A percentile compares a stretch with the other conserved stretches of the same genome.
These are phyloP conservation scores for Chelon auratus DNA, from an alignment of 2,797 vertebrate species.

Conservation along the genomic window DNA sequence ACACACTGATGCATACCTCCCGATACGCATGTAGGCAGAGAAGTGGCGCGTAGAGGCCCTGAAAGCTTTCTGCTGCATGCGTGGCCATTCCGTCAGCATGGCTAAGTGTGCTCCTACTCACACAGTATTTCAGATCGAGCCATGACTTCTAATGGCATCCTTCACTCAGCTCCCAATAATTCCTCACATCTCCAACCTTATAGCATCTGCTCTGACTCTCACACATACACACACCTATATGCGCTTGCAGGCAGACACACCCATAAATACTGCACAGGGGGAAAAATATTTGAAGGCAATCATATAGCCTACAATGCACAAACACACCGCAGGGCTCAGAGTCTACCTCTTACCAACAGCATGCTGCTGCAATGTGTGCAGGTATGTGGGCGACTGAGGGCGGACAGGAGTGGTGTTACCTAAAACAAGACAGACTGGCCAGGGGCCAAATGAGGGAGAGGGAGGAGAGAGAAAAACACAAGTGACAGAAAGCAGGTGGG, in stretches of 20 bases:
- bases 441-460: constrained; percentile 42
- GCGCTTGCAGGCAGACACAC: constrained; percentile 27
- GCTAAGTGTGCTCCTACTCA: constrained; percentile 65
- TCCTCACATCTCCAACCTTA: constrained; percentile 56
- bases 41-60: constrained; percentile 35
- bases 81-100: constrained; percentile 59
- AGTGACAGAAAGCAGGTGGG: constrained; percentile 54
- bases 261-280: constrained; percentile 48
- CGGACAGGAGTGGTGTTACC: constrained; percentile 45
- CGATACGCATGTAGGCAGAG: constrained; percentile 26
- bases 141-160: constrained; percentile 63
- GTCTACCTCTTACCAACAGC: constrained; percentile 33
- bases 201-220: constrained; percentile 48
- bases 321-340: constrained; percentile 47
- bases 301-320: constrained; percentile 50
- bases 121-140: constrained; percentile 55
- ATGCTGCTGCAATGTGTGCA: constrained; percentile 27
- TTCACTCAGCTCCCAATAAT: constrained; percentile 53
- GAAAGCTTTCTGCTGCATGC: constrained; percentile 68
- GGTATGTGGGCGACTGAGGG: constrained; percentile 46
- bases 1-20: constrained; percentile 8
- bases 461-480: constrained; percentile 26
- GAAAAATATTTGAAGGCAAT: constrained; percentile 41
- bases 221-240: constrained; percentile 33
- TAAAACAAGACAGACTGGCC: constrained; percentile 60